These are phyloP conservation scores for Aphrophora alni DNA, from an alignment of 2,888 invertebrate genomes.

Conservation along the genomic window DNA sequence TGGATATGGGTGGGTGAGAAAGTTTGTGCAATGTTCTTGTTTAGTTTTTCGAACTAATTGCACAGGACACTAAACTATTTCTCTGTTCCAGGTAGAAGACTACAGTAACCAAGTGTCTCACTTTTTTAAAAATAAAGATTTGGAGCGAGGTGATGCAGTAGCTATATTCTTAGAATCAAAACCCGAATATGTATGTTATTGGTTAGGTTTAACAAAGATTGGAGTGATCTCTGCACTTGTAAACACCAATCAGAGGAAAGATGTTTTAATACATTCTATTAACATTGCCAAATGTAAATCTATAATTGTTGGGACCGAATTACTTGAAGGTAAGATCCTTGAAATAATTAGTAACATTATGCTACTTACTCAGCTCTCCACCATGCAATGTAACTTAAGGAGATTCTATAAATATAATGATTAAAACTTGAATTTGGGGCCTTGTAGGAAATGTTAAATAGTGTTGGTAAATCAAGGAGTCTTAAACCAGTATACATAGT, in stretches of 20 bases:
- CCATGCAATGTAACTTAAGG: too few species aligned
- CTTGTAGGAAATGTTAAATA: too few species aligned
- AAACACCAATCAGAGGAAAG: conserved; percentile 64
- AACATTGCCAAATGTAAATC: conserved; percentile 61
- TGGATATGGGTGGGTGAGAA: too few species aligned
- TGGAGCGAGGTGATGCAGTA: conserved; percentile 78
- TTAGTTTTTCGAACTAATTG: too few species aligned
- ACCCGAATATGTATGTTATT: conserved; percentile 82
- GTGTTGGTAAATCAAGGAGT: too few species aligned
- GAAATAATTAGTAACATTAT: too few species aligned
- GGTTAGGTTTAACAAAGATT: conserved; percentile 66
- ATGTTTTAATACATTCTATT: conserved; percentile 64
- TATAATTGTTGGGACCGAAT: conserved; percentile 60
- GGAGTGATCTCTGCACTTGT: conserved; percentile 63
- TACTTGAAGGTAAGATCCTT: conserved; percentile 55
- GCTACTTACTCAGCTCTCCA: too few species aligned
- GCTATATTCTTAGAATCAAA: conserved; percentile 89
- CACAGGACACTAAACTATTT: too few species aligned
- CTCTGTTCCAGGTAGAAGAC: conserved; percentile 64
- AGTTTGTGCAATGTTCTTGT: too few species aligned
- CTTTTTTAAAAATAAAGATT: conserved; percentile 65
- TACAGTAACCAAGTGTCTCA: conserved; percentile 69
- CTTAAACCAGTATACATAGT: too few species aligned
- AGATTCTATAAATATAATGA: too few species aligned
- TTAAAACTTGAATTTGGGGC: too few species aligned